These are phyloP conservation scores for Phylloscopus trochiloides DNA, from an alignment of 2,113 vertebrate species.

Conservation along the genomic window DNA sequence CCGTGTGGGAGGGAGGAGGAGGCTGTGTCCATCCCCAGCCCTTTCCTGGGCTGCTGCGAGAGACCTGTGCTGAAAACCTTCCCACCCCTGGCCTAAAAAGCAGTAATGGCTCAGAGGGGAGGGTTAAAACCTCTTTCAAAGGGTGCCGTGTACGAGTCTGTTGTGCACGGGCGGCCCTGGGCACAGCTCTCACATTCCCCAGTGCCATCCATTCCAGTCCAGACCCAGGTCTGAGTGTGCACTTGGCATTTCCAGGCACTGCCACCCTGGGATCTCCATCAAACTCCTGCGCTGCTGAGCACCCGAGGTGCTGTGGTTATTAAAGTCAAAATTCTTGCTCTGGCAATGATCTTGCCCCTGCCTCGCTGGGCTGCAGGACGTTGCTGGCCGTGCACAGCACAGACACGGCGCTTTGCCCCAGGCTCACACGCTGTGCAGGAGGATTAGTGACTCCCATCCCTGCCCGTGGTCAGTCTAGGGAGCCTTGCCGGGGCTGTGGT, in stretches of 20 bases:
- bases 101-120: background rate
- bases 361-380: background rate
- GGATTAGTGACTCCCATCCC: background rate
- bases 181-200: background rate
- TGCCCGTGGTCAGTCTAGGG: slow-evolving; percentile 16
- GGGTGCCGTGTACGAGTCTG: background rate
- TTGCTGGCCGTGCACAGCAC: background rate
- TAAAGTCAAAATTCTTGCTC: background rate
- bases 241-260: background rate
- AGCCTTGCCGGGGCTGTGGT: background rate
- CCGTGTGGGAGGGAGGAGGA: background rate
- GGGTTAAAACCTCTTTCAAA: background rate
- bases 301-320: background rate
- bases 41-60: background rate
- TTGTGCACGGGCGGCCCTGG: background rate
- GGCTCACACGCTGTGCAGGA: background rate
- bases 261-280: rapidly evolving
- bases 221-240: background rate
- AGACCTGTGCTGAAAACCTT: background rate
- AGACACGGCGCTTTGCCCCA: background rate
- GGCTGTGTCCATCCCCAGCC: background rate
- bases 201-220: background rate
- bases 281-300: background rate
- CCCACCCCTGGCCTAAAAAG: background rate
- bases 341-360: background rate